Conservation (phyloP, 2,888 invertebrate species). For the Allygus modestus region DNA sequence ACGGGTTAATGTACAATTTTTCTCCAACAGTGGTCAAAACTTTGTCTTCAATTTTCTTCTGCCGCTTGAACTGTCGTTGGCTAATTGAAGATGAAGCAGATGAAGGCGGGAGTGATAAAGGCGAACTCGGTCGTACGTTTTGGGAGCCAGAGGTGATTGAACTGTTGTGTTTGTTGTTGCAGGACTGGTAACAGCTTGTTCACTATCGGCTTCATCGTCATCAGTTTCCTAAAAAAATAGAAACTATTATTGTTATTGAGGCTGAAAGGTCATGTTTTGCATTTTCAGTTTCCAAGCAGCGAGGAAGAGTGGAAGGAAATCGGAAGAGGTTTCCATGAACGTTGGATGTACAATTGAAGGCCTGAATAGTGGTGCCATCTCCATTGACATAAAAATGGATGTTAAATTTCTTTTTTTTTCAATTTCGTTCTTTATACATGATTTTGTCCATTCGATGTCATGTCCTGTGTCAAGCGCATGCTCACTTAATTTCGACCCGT, state of each 20-base stretch:
- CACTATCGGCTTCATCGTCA: slow-evolving; percentile 8
- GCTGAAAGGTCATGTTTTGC: neutral
- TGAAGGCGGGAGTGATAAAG: slow-evolving; percentile 33
- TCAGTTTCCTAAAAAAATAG: slow-evolving; percentile 53
- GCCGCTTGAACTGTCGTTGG: neutral
- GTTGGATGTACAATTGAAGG: no score
- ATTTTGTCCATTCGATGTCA: no score
- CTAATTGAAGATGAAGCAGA: neutral
- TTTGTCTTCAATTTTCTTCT: slow-evolving; percentile 37
- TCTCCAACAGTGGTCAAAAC: slow-evolving; percentile 43
- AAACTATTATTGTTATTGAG: slow-evolving; percentile 3
- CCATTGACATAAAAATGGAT: no score
- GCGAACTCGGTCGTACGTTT: neutral
- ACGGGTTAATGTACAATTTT: no score
- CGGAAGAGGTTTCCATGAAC: neutral
- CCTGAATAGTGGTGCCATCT: no score
- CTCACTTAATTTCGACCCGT: no score
- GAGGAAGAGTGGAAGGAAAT: slow-evolving; percentile 56
- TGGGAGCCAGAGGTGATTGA: slow-evolving; percentile 14
- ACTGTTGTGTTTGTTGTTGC: slow-evolving; percentile 19
- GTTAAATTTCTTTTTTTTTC: no score
- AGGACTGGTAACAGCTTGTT: slow-evolving; percentile 18
- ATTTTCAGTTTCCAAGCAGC: slow-evolving; percentile 59
- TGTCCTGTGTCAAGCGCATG: no score
- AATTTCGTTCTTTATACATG: no score